phyloP scores from a whole-genome alignment of 2,113 vertebrate species.

The Lepus americanus region DNA sequence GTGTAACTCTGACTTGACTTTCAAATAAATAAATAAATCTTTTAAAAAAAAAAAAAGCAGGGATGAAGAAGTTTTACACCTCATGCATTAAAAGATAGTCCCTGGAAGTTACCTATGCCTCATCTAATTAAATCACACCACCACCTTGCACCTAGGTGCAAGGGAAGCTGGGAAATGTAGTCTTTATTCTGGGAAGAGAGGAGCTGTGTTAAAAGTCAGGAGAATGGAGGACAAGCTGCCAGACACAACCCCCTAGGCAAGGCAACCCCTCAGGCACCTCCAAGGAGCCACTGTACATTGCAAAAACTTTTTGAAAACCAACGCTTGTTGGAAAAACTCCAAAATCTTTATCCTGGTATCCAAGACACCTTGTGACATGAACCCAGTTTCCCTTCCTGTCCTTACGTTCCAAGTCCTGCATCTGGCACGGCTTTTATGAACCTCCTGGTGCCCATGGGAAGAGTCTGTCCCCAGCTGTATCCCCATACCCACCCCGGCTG shows the following conservation, averaged over 20 bases:
- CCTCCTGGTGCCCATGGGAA: background rate
- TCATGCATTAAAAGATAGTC: background rate
- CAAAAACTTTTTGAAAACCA: background rate
- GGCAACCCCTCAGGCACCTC: background rate
- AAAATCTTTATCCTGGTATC: conserved; percentile 37
- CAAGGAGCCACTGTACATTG: background rate
- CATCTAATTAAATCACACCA: background rate
- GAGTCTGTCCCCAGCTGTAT: background rate
- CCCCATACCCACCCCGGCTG: background rate
- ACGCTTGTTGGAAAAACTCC: background rate
- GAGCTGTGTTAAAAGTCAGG: background rate
- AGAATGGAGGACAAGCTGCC: background rate
- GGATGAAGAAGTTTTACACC: background rate
- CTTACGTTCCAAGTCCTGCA: background rate
- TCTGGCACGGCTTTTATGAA: background rate
- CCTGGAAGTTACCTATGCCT: background rate
- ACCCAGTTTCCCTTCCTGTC: conserved; percentile 1
- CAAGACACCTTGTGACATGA: background rate
- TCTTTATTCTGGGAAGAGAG: background rate
- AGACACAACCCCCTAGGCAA: background rate
- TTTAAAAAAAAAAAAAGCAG: too few species aligned
- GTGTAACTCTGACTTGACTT: too few species aligned
- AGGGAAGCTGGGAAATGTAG: background rate
- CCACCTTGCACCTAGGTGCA: background rate
- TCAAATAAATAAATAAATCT: too few species aligned